A percentile compares a stretch with the other conserved stretches of the same genome.
These are phyloP conservation scores for Pyxicephalus adspersus DNA, from an alignment of 2,113 vertebrate species.

Conservation along the genomic window DNA sequence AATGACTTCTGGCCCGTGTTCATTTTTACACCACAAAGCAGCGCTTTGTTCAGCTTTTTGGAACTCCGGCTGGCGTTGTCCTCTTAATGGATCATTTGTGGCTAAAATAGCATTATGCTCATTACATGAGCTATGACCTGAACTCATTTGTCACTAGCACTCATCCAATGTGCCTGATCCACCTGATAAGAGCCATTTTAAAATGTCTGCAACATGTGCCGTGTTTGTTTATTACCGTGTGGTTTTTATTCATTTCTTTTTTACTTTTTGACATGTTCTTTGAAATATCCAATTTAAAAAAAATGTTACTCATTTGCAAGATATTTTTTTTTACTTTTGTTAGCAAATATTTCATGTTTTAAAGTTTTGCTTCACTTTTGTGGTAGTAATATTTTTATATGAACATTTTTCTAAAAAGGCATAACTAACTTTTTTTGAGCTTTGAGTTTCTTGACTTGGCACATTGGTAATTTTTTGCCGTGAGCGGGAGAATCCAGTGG, in stretches of 20 bases:
- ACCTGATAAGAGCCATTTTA: conserved; percentile 59
- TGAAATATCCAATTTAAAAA: conserved; percentile 12
- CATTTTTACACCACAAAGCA: conserved; percentile 63
- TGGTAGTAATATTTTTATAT: not conserved
- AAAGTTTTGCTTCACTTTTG: too few relatives aligned
- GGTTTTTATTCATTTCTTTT: conserved; percentile 55
- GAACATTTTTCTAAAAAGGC: too few relatives aligned
- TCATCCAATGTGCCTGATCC: conserved; percentile 55
- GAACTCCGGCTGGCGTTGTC: conserved; percentile 63
- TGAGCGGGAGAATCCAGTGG: too few relatives aligned
- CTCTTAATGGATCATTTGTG: conserved; percentile 67
- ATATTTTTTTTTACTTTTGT: not conserved
- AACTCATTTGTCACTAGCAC: conserved; percentile 65
- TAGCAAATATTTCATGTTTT: conserved; percentile 17
- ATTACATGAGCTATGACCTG: conserved; percentile 59
- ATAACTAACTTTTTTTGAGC: too few relatives aligned
- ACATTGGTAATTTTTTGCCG: too few relatives aligned
- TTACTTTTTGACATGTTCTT: conserved; percentile 24
- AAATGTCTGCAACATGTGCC: conserved; percentile 51
- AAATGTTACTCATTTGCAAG: conserved; percentile 2
- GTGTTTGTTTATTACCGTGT: conserved; percentile 33
- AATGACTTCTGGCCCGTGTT: conserved; percentile 64
- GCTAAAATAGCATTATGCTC: conserved; percentile 62
- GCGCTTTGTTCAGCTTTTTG: conserved; percentile 68
- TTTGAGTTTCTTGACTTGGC: too few relatives aligned